Evolutionary conservation across 92 coral and sea anemone species (phyloP).

Genomic region (Parazoanthus swiftii): DNA sequence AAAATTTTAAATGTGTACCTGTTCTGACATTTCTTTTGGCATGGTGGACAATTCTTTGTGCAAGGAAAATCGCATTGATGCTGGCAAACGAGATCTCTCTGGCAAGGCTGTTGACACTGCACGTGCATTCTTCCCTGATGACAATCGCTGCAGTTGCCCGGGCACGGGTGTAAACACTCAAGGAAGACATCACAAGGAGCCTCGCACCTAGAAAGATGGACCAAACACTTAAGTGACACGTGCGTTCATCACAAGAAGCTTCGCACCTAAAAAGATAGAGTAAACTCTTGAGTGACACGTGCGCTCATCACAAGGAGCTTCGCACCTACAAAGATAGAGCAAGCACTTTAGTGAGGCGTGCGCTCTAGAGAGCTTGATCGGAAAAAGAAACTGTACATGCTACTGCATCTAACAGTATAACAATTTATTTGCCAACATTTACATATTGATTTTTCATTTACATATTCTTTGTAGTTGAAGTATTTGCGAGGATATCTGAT

Average conservation of each 20-base stretch:
- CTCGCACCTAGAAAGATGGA: constrained; percentile 47
- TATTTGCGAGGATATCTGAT: no score
- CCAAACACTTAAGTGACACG: no score
- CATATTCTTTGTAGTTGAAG: no score
- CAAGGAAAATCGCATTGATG: constrained; percentile 87
- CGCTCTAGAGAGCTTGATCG: no score
- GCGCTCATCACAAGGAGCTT: no score
- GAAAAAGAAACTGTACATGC: not conserved
- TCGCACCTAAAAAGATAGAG: no score
- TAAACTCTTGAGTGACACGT: no score
- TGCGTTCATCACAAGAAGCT: no score
- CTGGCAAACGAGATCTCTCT: constrained; percentile 71
- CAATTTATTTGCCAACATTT: no score
- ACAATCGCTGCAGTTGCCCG: constrained; percentile 77
- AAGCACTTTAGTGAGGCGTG: no score
- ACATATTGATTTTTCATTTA: no score
- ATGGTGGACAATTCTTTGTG: constrained; percentile 89
- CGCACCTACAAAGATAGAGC: not conserved
- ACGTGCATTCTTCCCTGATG: constrained; percentile 84
- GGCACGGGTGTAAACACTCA: constrained; percentile 77
- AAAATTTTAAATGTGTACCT: constrained; percentile 3
- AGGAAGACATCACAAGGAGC: constrained; percentile 67
- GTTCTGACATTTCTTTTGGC: constrained; percentile 72
- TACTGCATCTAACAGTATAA: no score
- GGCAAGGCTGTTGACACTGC: constrained; percentile 72